These are phyloP conservation scores for Spisula subtruncata DNA, from an alignment of 2,888 invertebrate genomes.

Conservation along the genomic window DNA sequence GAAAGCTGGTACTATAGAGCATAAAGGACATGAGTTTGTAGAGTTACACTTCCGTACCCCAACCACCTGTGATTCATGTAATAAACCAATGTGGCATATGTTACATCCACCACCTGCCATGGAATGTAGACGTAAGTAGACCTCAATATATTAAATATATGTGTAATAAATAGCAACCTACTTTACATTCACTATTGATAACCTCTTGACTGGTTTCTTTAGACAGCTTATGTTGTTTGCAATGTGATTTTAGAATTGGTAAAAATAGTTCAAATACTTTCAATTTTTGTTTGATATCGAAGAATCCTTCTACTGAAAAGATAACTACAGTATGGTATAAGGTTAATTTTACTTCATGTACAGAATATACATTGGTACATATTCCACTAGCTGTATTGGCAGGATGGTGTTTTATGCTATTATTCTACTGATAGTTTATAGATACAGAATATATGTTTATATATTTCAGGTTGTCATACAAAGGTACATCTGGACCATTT, in stretches of 20 bases:
- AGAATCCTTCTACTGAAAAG: too few relatives aligned
- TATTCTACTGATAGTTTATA: too few relatives aligned
- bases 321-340: too few relatives aligned
- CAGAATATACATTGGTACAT: too few relatives aligned
- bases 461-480: slow-evolving; percentile 94
- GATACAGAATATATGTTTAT: not conserved
- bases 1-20: slow-evolving; percentile 89
- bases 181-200: not conserved
- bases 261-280: too few relatives aligned
- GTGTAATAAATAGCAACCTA: not conserved
- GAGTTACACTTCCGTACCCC: slow-evolving; percentile 99
- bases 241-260: too few relatives aligned
- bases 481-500: slow-evolving; percentile 99
- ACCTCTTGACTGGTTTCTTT: too few relatives aligned
- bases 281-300: too few relatives aligned
- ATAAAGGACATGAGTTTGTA: slow-evolving; percentile 98
- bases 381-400: too few relatives aligned
- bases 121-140: slow-evolving; percentile 95
- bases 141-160: too few relatives aligned
- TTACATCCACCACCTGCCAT: slow-evolving; percentile 98
- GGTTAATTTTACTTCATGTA: too few relatives aligned
- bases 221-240: too few relatives aligned
- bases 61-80: slow-evolving; percentile 98
- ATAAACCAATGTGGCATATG: slow-evolving; percentile 98
- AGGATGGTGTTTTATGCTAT: not conserved